phyloP scores from a whole-genome alignment of 2,888 invertebrate genomes.

The Bombylius major region DNA sequence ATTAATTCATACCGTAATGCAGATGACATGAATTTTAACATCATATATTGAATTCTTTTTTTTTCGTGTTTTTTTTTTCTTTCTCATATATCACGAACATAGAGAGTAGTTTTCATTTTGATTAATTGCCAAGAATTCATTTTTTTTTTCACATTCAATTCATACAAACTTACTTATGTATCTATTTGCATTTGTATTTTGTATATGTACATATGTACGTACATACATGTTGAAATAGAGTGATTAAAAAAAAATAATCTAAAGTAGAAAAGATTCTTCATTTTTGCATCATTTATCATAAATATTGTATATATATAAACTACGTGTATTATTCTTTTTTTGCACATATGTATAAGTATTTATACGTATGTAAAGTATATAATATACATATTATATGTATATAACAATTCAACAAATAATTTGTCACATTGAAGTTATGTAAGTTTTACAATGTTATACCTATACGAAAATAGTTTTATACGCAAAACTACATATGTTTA shows the following conservation, averaged over 20 bases:
- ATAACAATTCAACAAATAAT: not conserved
- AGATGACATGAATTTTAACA: too few relatives aligned
- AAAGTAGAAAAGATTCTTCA: not conserved
- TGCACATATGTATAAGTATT: too few relatives aligned
- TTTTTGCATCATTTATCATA: not conserved
- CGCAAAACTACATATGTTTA: too few relatives aligned
- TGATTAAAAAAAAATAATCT: not conserved
- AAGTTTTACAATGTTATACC: not conserved
- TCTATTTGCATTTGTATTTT: not conserved
- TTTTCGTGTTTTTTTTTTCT: not conserved
- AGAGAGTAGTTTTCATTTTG: not conserved
- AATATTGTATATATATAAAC: not conserved
- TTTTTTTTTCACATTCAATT: not conserved
- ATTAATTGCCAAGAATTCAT: not conserved
- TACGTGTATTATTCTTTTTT: too few relatives aligned
- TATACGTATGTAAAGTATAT: too few relatives aligned
- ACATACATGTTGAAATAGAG: not conserved
- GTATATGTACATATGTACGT: not conserved
- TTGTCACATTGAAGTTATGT: not conserved
- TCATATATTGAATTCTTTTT: slow-evolving; percentile 9
- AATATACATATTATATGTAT: too few relatives aligned
- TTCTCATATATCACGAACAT: not conserved
- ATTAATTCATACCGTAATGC: too few relatives aligned
- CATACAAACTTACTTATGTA: not conserved
- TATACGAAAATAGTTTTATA: not conserved